Conservation (phyloP, 2,797 vertebrate genomes). For the Diplodus sargus region DNA sequence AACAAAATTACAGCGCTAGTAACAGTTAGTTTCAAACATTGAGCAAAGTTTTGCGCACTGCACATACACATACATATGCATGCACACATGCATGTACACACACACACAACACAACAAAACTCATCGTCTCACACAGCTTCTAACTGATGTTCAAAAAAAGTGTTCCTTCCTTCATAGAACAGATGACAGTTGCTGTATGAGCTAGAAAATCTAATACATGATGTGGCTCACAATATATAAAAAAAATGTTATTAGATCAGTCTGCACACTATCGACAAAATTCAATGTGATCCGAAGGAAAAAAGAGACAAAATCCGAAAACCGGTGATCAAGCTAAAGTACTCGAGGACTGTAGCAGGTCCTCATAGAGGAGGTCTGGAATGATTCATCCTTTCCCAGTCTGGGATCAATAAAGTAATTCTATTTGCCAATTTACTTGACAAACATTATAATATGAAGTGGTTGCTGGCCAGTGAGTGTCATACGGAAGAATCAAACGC, state of each 20-base stretch:
- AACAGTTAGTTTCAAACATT: not conserved
- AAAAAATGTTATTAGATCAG: slow-evolving; percentile 25
- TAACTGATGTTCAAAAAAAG: not conserved
- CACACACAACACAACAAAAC: not conserved
- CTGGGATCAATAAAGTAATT: too few relatives aligned
- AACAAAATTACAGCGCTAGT: not conserved
- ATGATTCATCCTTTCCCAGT: not conserved
- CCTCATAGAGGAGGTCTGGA: too few relatives aligned
- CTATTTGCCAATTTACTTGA: not conserved
- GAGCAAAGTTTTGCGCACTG: not conserved
- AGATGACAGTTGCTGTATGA: slow-evolving; percentile 18
- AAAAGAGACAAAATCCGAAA: slow-evolving; percentile 3
- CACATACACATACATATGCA: not conserved
- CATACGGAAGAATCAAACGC: too few relatives aligned
- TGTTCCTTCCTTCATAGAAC: not conserved
- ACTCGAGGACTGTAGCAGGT: not conserved
- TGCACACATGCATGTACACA: too few relatives aligned
- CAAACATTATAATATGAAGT: not conserved
- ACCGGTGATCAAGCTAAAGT: not conserved
- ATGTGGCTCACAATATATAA: slow-evolving; percentile 19
- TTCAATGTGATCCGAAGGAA: slow-evolving; percentile 14
- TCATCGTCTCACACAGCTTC: not conserved
- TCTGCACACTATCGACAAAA: slow-evolving; percentile 37
- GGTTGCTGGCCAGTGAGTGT: not conserved
- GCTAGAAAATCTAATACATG: slow-evolving; percentile 28